Evolutionary conservation across 2,888 invertebrate species (phyloP).

Genomic region (Palloptera scutellata): DNA sequence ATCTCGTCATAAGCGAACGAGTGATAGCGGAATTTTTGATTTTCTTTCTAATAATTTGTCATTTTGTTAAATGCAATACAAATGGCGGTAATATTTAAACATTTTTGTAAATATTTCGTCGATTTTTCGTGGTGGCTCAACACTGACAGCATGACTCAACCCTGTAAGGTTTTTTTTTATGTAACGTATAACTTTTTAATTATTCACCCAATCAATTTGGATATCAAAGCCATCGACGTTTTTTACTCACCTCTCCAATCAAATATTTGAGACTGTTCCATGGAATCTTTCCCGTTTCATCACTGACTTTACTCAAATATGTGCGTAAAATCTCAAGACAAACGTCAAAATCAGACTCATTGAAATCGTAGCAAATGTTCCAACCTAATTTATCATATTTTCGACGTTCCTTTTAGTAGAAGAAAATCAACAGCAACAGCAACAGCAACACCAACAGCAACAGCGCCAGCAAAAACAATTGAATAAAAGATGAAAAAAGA

Average conservation of each 20-base stretch:
- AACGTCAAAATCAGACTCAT: slow-evolving; percentile 90
- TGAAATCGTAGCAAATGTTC: slow-evolving; percentile 94
- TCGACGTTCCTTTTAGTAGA: slow-evolving; percentile 74
- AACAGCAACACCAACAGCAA: not conserved
- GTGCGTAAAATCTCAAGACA: slow-evolving; percentile 86
- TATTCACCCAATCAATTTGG: no score
- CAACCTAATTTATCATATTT: slow-evolving; percentile 95
- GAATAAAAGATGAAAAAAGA: slow-evolving; percentile 2
- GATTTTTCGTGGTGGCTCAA: no score
- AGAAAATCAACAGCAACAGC: slow-evolving; percentile 1
- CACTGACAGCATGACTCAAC: no score
- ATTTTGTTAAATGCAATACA: no score
- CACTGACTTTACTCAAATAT: slow-evolving; percentile 76
- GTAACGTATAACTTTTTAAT: no score
- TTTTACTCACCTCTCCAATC: slow-evolving; percentile 80
- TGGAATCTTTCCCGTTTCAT: slow-evolving; percentile 74
- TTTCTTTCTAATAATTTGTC: no score
- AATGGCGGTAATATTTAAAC: no score
- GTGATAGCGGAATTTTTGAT: no score
- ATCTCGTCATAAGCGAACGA: no score
- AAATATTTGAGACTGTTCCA: slow-evolving; percentile 93
- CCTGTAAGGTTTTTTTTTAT: no score
- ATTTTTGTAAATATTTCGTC: no score
- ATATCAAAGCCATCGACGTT: no score
- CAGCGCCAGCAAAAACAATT: not conserved